Evolutionary conservation across 2,888 invertebrate species (phyloP).

Genomic region (Drosophila barbarae): DNA sequence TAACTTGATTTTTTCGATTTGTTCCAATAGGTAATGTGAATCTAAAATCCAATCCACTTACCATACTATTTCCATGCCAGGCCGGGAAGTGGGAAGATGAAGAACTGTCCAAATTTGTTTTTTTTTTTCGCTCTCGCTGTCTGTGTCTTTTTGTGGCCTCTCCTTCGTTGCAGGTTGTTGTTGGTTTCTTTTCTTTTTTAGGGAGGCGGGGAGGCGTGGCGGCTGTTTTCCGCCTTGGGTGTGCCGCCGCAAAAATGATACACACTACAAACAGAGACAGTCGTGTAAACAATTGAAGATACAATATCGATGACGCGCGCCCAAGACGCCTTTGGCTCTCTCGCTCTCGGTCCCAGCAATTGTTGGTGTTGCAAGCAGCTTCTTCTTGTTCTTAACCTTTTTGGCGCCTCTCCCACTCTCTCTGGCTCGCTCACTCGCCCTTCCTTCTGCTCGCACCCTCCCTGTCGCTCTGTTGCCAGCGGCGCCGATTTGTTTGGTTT

Average conservation of each 20-base stretch:
- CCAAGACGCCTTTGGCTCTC: constrained; percentile 16
- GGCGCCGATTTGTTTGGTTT: constrained; percentile 47
- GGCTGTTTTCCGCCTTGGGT: constrained; percentile 34
- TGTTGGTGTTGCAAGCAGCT: constrained; percentile 15
- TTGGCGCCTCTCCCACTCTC: constrained; percentile 34
- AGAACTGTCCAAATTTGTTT: constrained; percentile 14
- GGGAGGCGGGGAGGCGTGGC: constrained; percentile 9
- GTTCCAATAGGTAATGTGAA: constrained; percentile 5
- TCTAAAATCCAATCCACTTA: constrained; percentile 14
- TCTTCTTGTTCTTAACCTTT: constrained; percentile 17
- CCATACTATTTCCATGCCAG: constrained; percentile 30
- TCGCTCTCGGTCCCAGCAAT: not conserved
- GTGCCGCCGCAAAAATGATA: constrained; percentile 42
- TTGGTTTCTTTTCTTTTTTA: not conserved
- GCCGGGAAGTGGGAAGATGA: constrained; percentile 16
- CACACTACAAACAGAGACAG: constrained; percentile 19
- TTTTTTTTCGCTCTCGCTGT: not conserved
- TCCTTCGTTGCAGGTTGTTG: constrained; percentile 13
- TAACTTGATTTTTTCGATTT: constrained; percentile 12
- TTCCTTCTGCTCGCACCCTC: constrained; percentile 1
- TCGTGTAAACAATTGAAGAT: constrained; percentile 36
- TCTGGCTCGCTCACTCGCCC: constrained; percentile 4
- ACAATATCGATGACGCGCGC: constrained; percentile 36
- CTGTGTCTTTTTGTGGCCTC: not conserved
- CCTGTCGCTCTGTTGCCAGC: constrained; percentile 33